Conservation (phyloP, 2,797 vertebrate genomes). For the Schizopygopsis pylzovi region DNA sequence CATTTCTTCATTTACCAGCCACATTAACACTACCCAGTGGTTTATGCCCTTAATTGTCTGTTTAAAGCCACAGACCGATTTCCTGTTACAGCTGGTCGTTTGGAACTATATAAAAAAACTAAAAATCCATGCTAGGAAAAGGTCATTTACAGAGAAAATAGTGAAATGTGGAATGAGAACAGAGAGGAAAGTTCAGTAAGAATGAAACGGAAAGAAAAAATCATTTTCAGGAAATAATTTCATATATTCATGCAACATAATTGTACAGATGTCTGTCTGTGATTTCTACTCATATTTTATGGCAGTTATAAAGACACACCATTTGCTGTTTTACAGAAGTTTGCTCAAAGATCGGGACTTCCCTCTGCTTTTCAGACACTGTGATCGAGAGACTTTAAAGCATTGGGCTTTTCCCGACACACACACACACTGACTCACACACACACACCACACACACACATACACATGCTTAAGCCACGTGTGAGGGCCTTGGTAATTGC, state of each 20-base stretch:
- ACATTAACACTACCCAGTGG: constrained; percentile 9
- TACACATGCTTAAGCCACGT: constrained; percentile 29
- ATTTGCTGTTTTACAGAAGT: constrained; percentile 39
- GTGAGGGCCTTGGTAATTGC: constrained; percentile 18
- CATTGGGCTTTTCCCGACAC: constrained; percentile 42
- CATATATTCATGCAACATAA: constrained; percentile 27
- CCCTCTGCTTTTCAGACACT: constrained; percentile 50
- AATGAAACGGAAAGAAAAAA: not conserved
- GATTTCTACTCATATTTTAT: constrained; percentile 36
- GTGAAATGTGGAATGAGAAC: not conserved
- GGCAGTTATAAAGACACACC: constrained; percentile 37
- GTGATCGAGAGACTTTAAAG: constrained; percentile 51
- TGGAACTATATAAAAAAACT: not conserved
- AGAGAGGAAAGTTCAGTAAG: constrained; percentile 1
- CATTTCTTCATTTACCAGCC: constrained; percentile 5
- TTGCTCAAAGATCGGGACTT: constrained; percentile 51
- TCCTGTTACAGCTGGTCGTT: not conserved
- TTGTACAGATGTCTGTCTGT: constrained; percentile 25
- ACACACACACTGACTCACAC: constrained; percentile 1
- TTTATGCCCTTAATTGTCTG: constrained; percentile 22
- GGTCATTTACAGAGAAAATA: not conserved
- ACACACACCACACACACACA: constrained; percentile 40
- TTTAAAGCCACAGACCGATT: constrained; percentile 5
- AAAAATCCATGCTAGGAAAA: not conserved
- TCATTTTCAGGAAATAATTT: constrained; percentile 21